Percentiles rank a stretch among this genome's conserved stretches.
Conservation (phyloP, 2,797 vertebrate genomes). For the Gymnoscopelus braueri region DNA sequence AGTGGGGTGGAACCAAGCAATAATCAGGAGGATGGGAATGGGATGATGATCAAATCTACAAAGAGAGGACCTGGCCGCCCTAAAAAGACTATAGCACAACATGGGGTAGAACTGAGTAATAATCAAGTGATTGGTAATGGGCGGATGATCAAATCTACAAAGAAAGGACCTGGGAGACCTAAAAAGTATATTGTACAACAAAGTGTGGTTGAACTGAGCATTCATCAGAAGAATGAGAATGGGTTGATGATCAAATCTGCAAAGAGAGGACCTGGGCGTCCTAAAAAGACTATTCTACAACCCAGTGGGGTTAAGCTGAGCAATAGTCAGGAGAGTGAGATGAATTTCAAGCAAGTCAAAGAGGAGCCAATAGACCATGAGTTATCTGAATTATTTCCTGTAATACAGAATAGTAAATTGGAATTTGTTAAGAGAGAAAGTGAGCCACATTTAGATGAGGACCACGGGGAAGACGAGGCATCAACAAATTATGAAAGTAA, state of each 20-base stretch:
- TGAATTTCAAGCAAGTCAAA: constrained; percentile 34
- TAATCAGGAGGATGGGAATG: no score
- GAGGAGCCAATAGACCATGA: constrained; percentile 23
- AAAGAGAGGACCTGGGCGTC: neutral
- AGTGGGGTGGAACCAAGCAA: no score
- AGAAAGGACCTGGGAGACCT: neutral
- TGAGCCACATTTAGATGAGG: neutral
- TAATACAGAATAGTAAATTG: constrained; percentile 51
- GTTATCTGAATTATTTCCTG: constrained; percentile 36
- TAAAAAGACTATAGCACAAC: no score
- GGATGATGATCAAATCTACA: neutral
- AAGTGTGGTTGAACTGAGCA: no score
- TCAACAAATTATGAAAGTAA: no score
- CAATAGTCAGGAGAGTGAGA: no score
- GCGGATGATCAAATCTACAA: no score
- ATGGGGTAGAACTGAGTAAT: no score
- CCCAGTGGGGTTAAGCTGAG: neutral
- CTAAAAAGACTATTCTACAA: neutral
- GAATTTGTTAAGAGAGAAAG: constrained; percentile 38
- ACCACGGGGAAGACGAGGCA: no score
- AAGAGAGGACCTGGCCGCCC: no score
- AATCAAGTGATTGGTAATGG: no score
- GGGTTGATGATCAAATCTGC: neutral
- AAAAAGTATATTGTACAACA: neutral
- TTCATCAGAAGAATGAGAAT: no score